These are phyloP conservation scores for Panagrolaimus sp. DNA, from an alignment of 1,140 invertebrate species.

Conservation along the genomic window DNA sequence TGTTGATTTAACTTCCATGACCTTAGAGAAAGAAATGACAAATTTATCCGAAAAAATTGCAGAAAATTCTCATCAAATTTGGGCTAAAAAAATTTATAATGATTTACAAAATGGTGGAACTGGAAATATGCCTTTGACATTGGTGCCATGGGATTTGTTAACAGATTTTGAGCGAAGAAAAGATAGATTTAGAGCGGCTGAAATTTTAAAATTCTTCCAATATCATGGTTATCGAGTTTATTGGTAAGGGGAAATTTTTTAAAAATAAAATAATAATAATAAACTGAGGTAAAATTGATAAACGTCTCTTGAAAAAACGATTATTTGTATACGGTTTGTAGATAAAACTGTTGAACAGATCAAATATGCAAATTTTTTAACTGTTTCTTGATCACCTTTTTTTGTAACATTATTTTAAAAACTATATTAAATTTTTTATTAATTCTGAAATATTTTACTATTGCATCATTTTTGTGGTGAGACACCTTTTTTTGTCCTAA, in stretches of 20 bases:
- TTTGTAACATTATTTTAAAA: too few species aligned
- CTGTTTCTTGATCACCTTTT: too few species aligned
- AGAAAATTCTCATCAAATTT: slow-evolving; percentile 94
- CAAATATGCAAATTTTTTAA: too few species aligned
- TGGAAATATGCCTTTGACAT: slow-evolving; percentile 77
- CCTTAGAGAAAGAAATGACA: slow-evolving; percentile 84
- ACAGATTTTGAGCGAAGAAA: slow-evolving; percentile 98
- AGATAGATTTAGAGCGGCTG: slow-evolving; percentile 88
- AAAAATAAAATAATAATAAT: background rate
- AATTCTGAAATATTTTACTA: too few species aligned
- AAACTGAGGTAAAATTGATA: too few species aligned
- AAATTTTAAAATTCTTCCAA: slow-evolving; percentile 94
- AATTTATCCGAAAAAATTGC: slow-evolving; percentile 88
- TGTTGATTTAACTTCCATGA: slow-evolving; percentile 94
- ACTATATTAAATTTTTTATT: too few species aligned
- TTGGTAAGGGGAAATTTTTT: slow-evolving; percentile 9
- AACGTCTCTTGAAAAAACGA: too few species aligned
- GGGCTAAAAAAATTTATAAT: slow-evolving; percentile 78
- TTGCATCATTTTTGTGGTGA: too few species aligned
- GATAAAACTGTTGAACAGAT: too few species aligned
- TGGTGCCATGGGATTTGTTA: slow-evolving; percentile 93
- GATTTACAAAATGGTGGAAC: slow-evolving; percentile 44
- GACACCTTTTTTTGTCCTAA: too few species aligned
- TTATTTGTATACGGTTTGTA: too few species aligned
- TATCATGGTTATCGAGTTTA: slow-evolving; percentile 83